phyloP scores from a whole-genome alignment of 2,888 invertebrate species.

The Spisula subtruncata region DNA sequence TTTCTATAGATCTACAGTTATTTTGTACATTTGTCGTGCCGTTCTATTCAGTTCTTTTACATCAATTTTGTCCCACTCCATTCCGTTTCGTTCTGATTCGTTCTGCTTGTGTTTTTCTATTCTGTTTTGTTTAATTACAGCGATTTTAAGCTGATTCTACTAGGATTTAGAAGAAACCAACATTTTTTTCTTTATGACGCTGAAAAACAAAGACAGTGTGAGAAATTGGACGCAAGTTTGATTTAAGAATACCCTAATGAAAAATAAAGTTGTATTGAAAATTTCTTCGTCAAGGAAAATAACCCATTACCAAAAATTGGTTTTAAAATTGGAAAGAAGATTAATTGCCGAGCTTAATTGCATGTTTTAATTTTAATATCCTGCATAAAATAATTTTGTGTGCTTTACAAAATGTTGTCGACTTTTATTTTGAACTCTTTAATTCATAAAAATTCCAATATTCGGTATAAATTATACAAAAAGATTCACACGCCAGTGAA shows the following conservation, averaged over 20 bases:
- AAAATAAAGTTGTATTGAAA: background rate
- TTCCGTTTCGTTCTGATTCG: background rate
- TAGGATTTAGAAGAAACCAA: background rate
- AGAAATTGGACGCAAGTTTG: constrained; percentile 6
- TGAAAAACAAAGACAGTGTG: constrained; percentile 21
- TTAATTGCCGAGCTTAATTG: background rate
- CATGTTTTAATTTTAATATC: background rate
- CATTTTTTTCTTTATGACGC: constrained; percentile 10
- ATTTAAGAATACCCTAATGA: constrained; percentile 21
- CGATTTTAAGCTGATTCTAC: constrained; percentile 3
- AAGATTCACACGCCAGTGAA: too few species aligned
- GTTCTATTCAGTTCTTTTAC: too few species aligned
- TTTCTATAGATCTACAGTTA: too few species aligned
- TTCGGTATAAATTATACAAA: too few species aligned
- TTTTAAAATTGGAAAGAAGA: background rate
- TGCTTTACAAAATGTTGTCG: too few species aligned
- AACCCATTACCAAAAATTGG: constrained; percentile 15
- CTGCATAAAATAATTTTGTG: background rate
- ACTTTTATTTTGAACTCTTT: too few species aligned
- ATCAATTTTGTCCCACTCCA: too few species aligned
- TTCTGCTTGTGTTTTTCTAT: background rate
- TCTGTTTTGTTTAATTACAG: background rate
- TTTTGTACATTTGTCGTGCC: too few species aligned
- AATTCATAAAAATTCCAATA: too few species aligned
- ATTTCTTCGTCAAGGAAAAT: background rate